Base-by-base conservation (phyloP, 2,797 vertebrate genomes). In the Podarcis lilfordi region DNA sequence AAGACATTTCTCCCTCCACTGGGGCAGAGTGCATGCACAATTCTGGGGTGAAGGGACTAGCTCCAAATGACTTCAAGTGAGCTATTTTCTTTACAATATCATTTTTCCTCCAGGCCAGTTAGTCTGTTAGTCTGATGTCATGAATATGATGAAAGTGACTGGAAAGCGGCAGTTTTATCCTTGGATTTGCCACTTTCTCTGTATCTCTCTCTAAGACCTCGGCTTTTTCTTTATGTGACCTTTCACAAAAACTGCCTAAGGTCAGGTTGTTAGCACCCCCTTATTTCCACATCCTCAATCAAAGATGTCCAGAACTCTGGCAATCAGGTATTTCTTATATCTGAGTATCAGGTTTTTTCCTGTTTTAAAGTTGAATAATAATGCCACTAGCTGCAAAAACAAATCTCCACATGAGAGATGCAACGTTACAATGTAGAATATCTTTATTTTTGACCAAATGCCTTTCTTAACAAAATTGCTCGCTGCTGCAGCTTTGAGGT, bases 381-480 rank as follows among this genome's bases (percentile, higher is more conserved):
- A 25, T 8, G 32, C 37, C n/a, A 55, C 17, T 27, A 43, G 37
- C 11, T 29, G 29, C 35, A 50, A 29, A 80, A 27, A 8, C 19
- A 81, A 74, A 68, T 17, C 10, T 68, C 27, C 21, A n/a, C 15
- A 17, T 69, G 35, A n/a, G 21, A 43, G 59, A 80, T 77, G 72
- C 83, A 82, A 35, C 19, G 84, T 68, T 66, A 85, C 40, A 81
- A 76, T 89, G 83, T 85, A 40, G 72, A 77, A 79, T 80, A 64
- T 80, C 32, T 90, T 82, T 85, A 71, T 87, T 85, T 71, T 29
- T 82, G 50, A 85, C 71, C 72, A 74, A 80, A 89, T 45, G 35
- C 3, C 0, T 23, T 8, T 25, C 69, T 88, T 87, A 72, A 85
- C 84, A 85, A 35, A 45, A 7, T 35, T 32, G 1, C 10, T 43